phyloP scores from a whole-genome alignment of 2,113 vertebrate genomes.

The Siniperca knerii region DNA sequence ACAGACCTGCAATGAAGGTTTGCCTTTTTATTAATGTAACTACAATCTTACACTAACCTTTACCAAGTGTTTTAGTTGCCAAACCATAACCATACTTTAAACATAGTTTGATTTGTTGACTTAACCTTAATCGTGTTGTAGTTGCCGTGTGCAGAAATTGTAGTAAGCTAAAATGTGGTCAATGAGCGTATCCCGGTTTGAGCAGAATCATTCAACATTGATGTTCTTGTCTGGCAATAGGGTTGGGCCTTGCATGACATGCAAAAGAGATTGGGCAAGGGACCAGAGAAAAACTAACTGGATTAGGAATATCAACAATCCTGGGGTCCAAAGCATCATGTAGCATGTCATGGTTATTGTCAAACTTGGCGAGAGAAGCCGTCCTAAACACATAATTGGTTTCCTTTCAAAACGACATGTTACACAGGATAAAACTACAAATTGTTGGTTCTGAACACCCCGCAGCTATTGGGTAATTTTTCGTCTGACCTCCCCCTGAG shows the following conservation, averaged over 20 bases:
- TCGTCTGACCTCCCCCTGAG: background rate
- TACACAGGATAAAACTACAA: background rate
- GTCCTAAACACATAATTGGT: background rate
- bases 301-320: background rate
- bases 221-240: background rate
- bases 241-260: background rate
- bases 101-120: background rate
- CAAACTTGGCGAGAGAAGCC: background rate
- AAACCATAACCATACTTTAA: background rate
- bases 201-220: background rate
- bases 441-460: background rate
- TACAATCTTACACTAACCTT: too few relatives aligned
- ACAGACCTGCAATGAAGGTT: background rate
- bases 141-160: background rate
- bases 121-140: background rate
- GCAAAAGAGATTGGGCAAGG: background rate
- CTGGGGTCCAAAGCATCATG: background rate
- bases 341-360: background rate
- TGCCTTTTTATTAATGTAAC: too few relatives aligned
- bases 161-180: background rate
- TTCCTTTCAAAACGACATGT: background rate
- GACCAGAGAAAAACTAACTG: background rate
- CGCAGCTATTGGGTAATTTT: background rate
- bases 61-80: background rate
- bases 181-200: too few relatives aligned